Conservation (phyloP, 2,113 vertebrate species). For the Onychostoma macrolepis region DNA sequence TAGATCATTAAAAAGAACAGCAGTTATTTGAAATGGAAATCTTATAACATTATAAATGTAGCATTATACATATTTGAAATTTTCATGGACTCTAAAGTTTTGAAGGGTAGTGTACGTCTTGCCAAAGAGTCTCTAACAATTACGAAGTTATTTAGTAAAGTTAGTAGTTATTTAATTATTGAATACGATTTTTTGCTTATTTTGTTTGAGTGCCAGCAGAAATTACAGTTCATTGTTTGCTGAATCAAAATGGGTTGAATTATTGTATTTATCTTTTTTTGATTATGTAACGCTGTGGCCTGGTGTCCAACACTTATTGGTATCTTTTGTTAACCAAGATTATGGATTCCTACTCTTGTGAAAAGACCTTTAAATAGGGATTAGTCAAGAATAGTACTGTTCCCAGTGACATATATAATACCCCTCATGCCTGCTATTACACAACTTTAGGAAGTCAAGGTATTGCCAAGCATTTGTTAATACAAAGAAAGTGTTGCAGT, state of each 20-base stretch:
- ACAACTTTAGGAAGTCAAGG: conserved; percentile 10
- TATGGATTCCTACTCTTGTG: conserved; percentile 40
- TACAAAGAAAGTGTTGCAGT: not conserved
- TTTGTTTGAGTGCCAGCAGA: not conserved
- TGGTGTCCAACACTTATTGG: conserved; percentile 41
- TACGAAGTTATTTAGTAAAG: not conserved
- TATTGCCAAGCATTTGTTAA: not conserved
- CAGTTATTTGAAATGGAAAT: not conserved
- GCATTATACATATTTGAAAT: no score
- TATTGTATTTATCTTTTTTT: not conserved
- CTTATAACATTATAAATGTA: not conserved
- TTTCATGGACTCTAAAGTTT: not conserved
- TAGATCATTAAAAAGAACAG: not conserved
- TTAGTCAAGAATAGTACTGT: conserved; percentile 69
- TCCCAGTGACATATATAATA: conserved; percentile 54
- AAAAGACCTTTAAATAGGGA: conserved; percentile 61
- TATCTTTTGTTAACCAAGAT: conserved; percentile 55
- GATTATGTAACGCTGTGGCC: not conserved
- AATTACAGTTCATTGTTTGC: not conserved
- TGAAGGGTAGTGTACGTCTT: not conserved
- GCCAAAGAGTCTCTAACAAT: not conserved
- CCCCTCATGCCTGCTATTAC: conserved; percentile 39
- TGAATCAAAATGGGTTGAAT: not conserved
- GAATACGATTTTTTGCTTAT: not conserved
- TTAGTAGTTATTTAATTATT: not conserved